Percentiles rank a stretch among this genome's conserved stretches.
Conservation (phyloP, 2,888 invertebrate genomes). For the Lasioglossum leucozonium region DNA sequence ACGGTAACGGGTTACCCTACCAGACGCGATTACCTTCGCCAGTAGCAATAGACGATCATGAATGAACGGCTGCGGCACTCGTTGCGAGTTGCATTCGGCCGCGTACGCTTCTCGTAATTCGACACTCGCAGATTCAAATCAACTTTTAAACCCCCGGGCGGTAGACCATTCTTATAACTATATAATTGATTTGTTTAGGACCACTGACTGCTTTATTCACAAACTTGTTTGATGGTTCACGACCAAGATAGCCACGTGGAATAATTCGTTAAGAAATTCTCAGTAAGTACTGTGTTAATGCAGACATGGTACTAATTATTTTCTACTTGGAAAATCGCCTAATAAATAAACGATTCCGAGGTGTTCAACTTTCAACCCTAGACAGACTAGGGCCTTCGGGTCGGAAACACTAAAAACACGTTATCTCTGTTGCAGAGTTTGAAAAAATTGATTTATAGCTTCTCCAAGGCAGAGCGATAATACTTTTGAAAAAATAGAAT, state of each 20-base stretch:
- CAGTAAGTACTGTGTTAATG: not conserved
- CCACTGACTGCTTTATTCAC: not conserved
- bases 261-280: not conserved
- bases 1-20: slow-evolving; percentile 44
- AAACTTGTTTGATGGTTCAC: not conserved
- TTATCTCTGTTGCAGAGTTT: not conserved
- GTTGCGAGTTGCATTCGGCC: not conserved
- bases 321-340: not conserved
- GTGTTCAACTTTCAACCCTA: not conserved
- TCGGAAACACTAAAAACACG: not conserved
- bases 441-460: not conserved
- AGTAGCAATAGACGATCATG: slow-evolving; percentile 56
- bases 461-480: not conserved
- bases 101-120: slow-evolving; percentile 32
- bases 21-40: slow-evolving; percentile 54
- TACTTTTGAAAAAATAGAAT: not conserved
- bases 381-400: not conserved
- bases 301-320: not conserved
- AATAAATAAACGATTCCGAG: not conserved
- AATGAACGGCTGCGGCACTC: slow-evolving; percentile 52
- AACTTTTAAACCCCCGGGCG: not conserved
- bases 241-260: not conserved
- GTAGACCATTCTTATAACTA: not conserved
- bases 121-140: slow-evolving; percentile 15
- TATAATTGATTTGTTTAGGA: not conserved